Evolutionary conservation across 2,888 invertebrate genomes (phyloP).

Genomic region (Acrobasis suavella): DNA sequence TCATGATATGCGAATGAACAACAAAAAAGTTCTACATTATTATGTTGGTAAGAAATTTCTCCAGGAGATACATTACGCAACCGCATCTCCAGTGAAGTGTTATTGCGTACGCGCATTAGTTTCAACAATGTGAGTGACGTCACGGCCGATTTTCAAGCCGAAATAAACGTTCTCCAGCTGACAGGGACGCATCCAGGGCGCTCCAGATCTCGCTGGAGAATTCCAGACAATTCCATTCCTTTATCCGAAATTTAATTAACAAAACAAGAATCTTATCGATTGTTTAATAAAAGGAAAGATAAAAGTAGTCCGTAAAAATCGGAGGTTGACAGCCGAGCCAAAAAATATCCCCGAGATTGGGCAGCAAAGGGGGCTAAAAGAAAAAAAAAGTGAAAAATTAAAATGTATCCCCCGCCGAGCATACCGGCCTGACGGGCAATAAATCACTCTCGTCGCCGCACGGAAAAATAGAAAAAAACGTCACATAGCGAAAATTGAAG

Average conservation of each 20-base stretch:
- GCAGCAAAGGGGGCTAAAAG: constrained; percentile 2
- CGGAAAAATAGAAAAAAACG: constrained; percentile 60
- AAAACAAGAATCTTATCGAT: too few species aligned
- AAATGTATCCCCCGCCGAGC: constrained; percentile 30
- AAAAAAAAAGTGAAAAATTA: constrained; percentile 22
- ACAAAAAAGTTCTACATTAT: background rate
- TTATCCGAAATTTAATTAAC: background rate
- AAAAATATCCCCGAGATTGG: constrained; percentile 4
- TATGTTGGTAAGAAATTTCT: background rate
- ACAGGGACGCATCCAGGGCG: constrained; percentile 60
- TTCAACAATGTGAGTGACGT: constrained; percentile 16
- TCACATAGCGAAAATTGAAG: constrained; percentile 47
- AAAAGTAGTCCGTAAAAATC: constrained; percentile 4
- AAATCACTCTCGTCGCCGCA: constrained; percentile 58
- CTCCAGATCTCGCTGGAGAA: constrained; percentile 50
- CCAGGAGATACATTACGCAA: constrained; percentile 2
- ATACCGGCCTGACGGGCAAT: constrained; percentile 55
- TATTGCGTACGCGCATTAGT: constrained; percentile 1
- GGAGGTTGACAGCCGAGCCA: background rate
- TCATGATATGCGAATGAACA: background rate
- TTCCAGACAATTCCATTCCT: constrained; percentile 40
- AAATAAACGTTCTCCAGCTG: constrained; percentile 72
- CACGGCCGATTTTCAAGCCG: constrained; percentile 40
- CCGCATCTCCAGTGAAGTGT: constrained; percentile 11
- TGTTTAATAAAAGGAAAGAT: too few species aligned